Percentiles rank a stretch among this genome's conserved stretches.
Evolutionary conservation across 1,140 invertebrate species (phyloP).

Genomic region (Drosophila teissieri): DNA sequence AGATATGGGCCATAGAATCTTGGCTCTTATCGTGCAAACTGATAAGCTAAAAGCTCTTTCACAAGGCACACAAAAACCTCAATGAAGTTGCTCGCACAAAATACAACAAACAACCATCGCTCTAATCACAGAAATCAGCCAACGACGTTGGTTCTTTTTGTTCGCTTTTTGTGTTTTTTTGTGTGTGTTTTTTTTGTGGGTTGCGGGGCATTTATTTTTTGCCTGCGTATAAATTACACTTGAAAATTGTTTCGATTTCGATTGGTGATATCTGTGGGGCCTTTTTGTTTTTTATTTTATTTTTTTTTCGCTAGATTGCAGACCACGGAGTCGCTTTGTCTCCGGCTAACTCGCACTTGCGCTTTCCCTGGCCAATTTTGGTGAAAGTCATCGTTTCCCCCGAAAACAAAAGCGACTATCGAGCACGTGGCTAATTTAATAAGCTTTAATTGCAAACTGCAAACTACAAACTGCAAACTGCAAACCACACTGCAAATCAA

Average conservation of each 20-base stretch:
- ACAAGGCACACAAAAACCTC: conserved; percentile 50
- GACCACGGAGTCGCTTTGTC: conserved; percentile 38
- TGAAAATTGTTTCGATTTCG: conserved; percentile 56
- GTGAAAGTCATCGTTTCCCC: conserved; percentile 42
- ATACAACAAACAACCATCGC: not conserved
- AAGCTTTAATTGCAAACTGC: conserved; percentile 66
- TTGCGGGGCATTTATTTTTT: conserved; percentile 31
- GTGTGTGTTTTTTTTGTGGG: not conserved
- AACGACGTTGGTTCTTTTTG: conserved; percentile 43
- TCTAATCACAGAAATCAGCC: conserved; percentile 61
- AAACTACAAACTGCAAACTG: not conserved
- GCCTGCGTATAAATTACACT: conserved; percentile 54
- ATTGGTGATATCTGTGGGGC: conserved; percentile 33
- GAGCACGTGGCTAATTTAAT: conserved; percentile 79
- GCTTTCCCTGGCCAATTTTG: conserved; percentile 44
- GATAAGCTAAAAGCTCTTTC: conserved; percentile 56
- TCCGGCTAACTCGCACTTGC: conserved; percentile 20
- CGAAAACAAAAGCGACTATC: conserved; percentile 50
- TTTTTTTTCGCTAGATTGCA: not conserved
- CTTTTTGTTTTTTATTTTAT: not conserved
- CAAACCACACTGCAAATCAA: conserved; percentile 33
- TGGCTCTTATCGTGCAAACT: conserved; percentile 71
- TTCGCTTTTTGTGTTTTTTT: conserved; percentile 8
- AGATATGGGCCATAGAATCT: conserved; percentile 26
- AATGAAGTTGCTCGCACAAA: conserved; percentile 56